A percentile compares a stretch with the other conserved stretches of the same genome.
These are phyloP conservation scores for Sebastiscus albofasciatus DNA, from an alignment of 2,797 vertebrate species.

Conservation along the genomic window DNA sequence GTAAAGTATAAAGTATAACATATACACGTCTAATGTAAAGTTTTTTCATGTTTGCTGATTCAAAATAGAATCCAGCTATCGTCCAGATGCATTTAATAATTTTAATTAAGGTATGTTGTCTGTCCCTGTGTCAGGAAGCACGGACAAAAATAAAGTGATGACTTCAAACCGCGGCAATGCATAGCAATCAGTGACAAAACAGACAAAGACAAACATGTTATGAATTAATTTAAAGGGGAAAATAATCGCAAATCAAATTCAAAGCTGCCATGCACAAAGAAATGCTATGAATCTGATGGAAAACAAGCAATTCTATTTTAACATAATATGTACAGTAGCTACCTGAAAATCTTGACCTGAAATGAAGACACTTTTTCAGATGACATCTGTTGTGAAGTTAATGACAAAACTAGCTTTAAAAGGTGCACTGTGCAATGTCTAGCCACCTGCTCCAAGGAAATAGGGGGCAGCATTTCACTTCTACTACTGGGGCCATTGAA, in stretches of 20 bases:
- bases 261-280: background rate
- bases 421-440: background rate
- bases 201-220: conserved; percentile 2
- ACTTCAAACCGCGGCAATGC: background rate
- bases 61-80: conserved; percentile 34
- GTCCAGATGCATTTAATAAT: conserved; percentile 32
- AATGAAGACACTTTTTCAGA: background rate
- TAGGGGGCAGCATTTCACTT: background rate
- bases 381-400: background rate
- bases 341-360: background rate
- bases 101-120: conserved; percentile 14
- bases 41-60: background rate
- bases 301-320: background rate
- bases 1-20: background rate
- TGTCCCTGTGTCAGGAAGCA: background rate
- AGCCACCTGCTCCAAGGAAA: background rate
- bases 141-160: conserved; percentile 1
- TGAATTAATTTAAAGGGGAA: background rate
- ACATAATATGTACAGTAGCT: background rate
- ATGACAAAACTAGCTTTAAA: background rate
- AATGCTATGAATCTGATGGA: background rate
- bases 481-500: background rate
- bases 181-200: background rate
- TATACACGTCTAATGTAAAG: background rate
- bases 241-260: background rate